phyloP scores from a whole-genome alignment of 2,888 invertebrate genomes.

The Hirtodrosophila duncani region DNA sequence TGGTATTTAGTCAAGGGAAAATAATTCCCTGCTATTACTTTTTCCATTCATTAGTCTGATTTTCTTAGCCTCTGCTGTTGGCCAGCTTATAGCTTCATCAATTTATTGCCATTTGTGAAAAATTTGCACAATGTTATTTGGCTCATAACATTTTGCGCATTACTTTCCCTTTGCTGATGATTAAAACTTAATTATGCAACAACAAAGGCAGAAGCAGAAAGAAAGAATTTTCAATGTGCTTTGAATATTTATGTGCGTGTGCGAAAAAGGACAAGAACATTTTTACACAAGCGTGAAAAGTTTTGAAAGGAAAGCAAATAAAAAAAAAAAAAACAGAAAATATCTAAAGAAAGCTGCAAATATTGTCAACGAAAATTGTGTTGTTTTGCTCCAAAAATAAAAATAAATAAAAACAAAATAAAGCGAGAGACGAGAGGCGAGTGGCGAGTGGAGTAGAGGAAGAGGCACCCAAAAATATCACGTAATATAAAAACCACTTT shows the following conservation, averaged over 20 bases:
- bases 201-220: no score
- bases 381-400: slow-evolving; percentile 41
- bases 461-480: slow-evolving; percentile 67
- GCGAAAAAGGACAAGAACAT: slow-evolving; percentile 19
- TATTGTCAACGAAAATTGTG: slow-evolving; percentile 64
- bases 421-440: no score
- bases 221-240: slow-evolving; percentile 68
- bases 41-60: no score
- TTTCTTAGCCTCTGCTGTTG: no score
- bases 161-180: slow-evolving; percentile 37
- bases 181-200: slow-evolving; percentile 67
- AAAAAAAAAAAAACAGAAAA: slow-evolving; percentile 6
- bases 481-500: slow-evolving; percentile 74
- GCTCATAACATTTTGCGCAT: slow-evolving; percentile 33
- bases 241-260: slow-evolving; percentile 67
- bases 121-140: slow-evolving; percentile 27
- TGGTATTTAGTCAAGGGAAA: no score
- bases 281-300: slow-evolving; percentile 27
- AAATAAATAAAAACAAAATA: slow-evolving; percentile 23
- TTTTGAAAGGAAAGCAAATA: slow-evolving; percentile 14
- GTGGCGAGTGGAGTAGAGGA: no score
- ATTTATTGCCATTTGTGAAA: slow-evolving; percentile 50
- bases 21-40: no score
- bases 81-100: slow-evolving; percentile 9
- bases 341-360: slow-evolving; percentile 38